A percentile compares a stretch with the other conserved stretches of the same genome.
Conservation (phyloP, 2,113 vertebrate genomes). For the Pterocles burchelli region DNA sequence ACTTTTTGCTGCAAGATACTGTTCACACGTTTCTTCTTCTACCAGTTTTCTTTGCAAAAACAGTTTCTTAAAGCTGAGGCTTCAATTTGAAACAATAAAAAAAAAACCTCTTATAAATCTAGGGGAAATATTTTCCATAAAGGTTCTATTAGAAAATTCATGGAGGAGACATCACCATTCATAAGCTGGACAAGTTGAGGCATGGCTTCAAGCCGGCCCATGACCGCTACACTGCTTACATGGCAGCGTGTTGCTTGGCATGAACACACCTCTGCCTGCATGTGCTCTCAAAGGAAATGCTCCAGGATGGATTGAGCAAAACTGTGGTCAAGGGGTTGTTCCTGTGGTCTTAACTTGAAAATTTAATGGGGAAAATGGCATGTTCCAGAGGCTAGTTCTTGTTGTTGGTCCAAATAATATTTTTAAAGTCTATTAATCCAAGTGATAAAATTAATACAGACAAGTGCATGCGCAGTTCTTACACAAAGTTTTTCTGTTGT, state of each 20-base stretch:
- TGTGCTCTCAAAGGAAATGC: background rate
- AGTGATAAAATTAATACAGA: background rate
- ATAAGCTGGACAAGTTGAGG: background rate
- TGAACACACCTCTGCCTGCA: background rate
- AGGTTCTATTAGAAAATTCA: too few species aligned
- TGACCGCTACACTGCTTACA: background rate
- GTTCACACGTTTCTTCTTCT: background rate
- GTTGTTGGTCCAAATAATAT: background rate
- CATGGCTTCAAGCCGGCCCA: too few species aligned
- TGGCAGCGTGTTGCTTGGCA: background rate
- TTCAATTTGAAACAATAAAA: background rate
- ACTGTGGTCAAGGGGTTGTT: background rate
- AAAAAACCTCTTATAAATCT: background rate
- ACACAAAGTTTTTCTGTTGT: background rate
- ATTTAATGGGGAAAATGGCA: background rate
- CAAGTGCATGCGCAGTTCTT: background rate
- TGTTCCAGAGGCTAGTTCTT: background rate
- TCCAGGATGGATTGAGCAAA: background rate
- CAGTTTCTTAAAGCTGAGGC: background rate
- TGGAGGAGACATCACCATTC: background rate
- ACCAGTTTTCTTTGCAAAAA: background rate
- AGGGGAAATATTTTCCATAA: background rate
- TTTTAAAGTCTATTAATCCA: background rate
- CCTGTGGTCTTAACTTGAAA: fast-evolving
- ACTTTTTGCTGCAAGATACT: background rate